Percentiles rank a stretch among this genome's conserved stretches.
Conservation (phyloP, 2,797 vertebrate species). For the Antrozous pallidus region DNA sequence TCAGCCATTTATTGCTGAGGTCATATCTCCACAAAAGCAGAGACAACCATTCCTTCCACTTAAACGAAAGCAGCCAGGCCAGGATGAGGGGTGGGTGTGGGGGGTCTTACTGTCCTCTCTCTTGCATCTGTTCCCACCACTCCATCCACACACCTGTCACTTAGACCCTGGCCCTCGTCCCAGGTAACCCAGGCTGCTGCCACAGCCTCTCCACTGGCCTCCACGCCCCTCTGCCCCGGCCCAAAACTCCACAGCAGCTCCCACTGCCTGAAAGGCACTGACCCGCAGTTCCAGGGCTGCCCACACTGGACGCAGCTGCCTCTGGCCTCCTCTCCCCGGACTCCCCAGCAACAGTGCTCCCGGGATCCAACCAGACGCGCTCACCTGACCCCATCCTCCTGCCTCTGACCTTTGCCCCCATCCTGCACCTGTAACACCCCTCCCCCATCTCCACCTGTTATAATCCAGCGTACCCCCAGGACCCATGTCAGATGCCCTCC, state of each 20-base stretch:
- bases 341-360: background rate
- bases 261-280: background rate
- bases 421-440: background rate
- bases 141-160: background rate
- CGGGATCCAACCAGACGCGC: background rate
- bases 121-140: background rate
- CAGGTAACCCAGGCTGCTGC: background rate
- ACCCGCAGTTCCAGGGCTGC: background rate
- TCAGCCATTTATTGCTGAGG: background rate
- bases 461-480: background rate
- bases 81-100: rapidly evolving
- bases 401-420: background rate
- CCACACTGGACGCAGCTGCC: background rate
- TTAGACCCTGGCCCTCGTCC: background rate
- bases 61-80: background rate
- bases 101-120: background rate
- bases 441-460: background rate
- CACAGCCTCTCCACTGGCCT: background rate
- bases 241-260: background rate
- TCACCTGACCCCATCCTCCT: background rate
- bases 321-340: background rate
- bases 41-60: background rate
- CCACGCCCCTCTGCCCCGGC: background rate
- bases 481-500: background rate
- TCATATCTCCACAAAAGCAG: background rate